Evolutionary conservation across 2,888 invertebrate species (phyloP).

Genomic region (Aplocera efformata): DNA sequence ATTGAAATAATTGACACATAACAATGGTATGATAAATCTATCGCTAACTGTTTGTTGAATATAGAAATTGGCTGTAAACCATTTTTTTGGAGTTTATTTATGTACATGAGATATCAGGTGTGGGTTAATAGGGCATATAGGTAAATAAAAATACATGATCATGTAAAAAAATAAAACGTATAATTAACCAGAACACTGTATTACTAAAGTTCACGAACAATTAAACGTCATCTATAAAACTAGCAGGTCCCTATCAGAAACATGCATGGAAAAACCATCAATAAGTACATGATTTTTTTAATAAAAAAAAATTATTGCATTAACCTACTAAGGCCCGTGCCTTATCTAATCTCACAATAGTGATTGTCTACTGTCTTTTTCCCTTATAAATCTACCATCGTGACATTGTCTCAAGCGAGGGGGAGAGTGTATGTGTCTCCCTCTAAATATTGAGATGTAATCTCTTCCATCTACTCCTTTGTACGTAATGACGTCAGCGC

Average conservation of each 20-base stretch:
- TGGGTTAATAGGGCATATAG: not conserved
- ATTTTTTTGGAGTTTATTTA: too few species aligned
- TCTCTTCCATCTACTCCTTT: slow-evolving; percentile 66
- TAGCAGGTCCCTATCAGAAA: slow-evolving; percentile 73
- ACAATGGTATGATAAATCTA: too few species aligned
- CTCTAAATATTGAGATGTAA: slow-evolving; percentile 72
- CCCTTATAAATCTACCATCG: slow-evolving; percentile 70
- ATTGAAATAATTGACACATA: too few species aligned
- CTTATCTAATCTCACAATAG: slow-evolving; percentile 33
- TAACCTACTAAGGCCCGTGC: slow-evolving; percentile 5
- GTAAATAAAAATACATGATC: slow-evolving; percentile 27
- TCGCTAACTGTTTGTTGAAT: too few species aligned
- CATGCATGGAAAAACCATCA: slow-evolving; percentile 51
- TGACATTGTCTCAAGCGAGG: slow-evolving; percentile 68
- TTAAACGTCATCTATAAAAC: slow-evolving; percentile 45
- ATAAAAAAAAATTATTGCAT: slow-evolving; percentile 34
- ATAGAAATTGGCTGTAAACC: too few species aligned
- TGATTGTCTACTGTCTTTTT: slow-evolving; percentile 56
- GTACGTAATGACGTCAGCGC: slow-evolving; percentile 72
- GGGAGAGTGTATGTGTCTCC: slow-evolving; percentile 66
- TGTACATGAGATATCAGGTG: too few species aligned
- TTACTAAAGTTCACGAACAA: slow-evolving; percentile 62
- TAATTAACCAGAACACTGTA: slow-evolving; percentile 65
- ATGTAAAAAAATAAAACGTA: slow-evolving; percentile 22
- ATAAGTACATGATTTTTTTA: slow-evolving; percentile 62